These are phyloP conservation scores for Caenorhabditis virilis DNA, from an alignment of 2,888 invertebrate genomes.

Conservation along the genomic window DNA sequence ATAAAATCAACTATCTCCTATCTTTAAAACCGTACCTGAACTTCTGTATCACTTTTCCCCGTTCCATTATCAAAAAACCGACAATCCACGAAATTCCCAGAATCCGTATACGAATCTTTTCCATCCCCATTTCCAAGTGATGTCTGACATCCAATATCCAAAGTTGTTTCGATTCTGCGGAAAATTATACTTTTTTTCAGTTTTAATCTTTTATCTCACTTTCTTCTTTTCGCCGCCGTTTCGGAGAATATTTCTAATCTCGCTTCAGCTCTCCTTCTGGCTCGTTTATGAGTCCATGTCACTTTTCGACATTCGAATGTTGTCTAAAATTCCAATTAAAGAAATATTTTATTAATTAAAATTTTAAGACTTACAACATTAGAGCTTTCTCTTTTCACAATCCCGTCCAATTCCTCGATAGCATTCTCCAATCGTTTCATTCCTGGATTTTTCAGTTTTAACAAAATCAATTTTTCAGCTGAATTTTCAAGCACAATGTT, in stretches of 20 bases:
- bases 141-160: neutral
- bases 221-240: neutral
- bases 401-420: slow-evolving; percentile 6
- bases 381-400: slow-evolving; percentile 1
- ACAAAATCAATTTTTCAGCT: slow-evolving; percentile 2
- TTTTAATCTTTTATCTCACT: neutral
- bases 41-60: neutral
- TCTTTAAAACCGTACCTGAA: neutral
- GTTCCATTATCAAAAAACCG: neutral
- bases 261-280: slow-evolving; percentile 17
- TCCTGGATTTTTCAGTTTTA: slow-evolving; percentile 13
- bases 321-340: neutral
- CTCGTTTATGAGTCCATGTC: slow-evolving; percentile 31
- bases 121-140: slow-evolving; percentile 28
- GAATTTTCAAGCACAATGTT: slow-evolving; percentile 12
- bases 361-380: too few relatives aligned
- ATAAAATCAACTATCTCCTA: too few relatives aligned
- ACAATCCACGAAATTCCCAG: slow-evolving; percentile 22
- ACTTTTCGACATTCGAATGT: slow-evolving; percentile 19
- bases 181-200: neutral
- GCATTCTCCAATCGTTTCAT: slow-evolving; percentile 1
- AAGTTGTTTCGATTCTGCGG: too few relatives aligned
- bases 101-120: slow-evolving; percentile 21
- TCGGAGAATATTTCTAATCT: neutral
- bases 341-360: neutral